Evolutionary conservation across 2,888 invertebrate genomes (phyloP), one percentile per base, ranked within the genome.

Genomic region (Ophioninae sp.): DNA sequence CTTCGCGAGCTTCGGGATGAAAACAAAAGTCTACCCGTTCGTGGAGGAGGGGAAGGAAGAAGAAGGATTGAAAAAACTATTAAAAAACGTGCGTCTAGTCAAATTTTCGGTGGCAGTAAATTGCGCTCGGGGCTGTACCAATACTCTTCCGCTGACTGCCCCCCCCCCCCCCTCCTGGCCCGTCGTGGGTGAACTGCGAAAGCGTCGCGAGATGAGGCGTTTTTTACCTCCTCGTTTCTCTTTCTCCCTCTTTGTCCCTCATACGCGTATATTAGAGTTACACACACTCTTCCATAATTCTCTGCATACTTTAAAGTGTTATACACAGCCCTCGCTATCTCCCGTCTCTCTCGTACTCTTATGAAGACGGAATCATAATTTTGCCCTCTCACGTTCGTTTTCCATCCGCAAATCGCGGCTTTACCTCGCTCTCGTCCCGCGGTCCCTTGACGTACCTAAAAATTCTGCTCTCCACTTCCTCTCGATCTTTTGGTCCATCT

Each of bases 81-180:
- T 89, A 89, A 91, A 91, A 91, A 90, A 88, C 89, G 88, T 88
- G 90, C 89, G 91, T 90, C 89, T 88, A 90, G 88, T 91, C 89
- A 88, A 92, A 92, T 92, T 92, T 90, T 90, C 89, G 88, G 81
- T 85, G 89, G 89, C 88, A 90, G 89, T 92, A 92, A 92, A 92
- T 92, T 92, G 91, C 87, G 83, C 88, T 88, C 85, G 87, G 57
- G 74, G 69, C 73, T 67, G 61, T 57, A 57, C 44, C 30, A 41
- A 56, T 68, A 70, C 65, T n/a, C 39, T 20, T 20, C 44, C 62
- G 20, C 61, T 62, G 8, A 17, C 44, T 44, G 21, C 44, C 41
- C 23, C n/a, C 8, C 62, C 21, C 39, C 7, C 21, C 13, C 30
- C 30, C 30, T 3, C 2, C 30, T 3, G 30, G 30, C 30, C 30